A percentile compares a stretch with the other conserved stretches of the same genome.
Conservation (phyloP, 2,797 vertebrate genomes). For the Melanotaenia parkinsoni region DNA sequence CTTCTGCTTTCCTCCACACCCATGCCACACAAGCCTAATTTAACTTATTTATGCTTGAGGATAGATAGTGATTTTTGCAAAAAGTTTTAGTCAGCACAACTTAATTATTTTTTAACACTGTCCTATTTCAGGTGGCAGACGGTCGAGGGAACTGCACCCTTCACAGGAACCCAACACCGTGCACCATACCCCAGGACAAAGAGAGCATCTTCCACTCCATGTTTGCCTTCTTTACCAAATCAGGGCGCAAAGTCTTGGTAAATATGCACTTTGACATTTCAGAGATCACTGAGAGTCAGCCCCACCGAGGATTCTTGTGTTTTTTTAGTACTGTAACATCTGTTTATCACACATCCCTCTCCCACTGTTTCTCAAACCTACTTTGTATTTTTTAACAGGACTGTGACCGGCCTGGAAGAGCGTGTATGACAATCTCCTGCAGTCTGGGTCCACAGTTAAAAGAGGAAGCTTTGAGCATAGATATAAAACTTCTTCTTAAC, state of each 20-base stretch:
- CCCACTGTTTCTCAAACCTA: slow-evolving; percentile 11
- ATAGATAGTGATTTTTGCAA: not conserved
- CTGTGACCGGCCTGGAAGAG: slow-evolving; percentile 90
- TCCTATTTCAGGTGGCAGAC: slow-evolving; percentile 86
- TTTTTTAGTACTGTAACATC: slow-evolving; percentile 43
- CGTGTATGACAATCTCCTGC: slow-evolving; percentile 91
- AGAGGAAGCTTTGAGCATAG: slow-evolving; percentile 90
- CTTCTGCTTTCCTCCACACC: not conserved
- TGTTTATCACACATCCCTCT: slow-evolving; percentile 45
- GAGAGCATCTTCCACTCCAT: slow-evolving; percentile 98
- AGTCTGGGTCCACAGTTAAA: slow-evolving; percentile 89
- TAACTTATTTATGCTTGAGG: not conserved
- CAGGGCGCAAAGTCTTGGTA: slow-evolving; percentile 97
- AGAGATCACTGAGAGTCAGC: slow-evolving; percentile 37
- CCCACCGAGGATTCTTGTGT: slow-evolving; percentile 27
- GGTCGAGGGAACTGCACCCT: slow-evolving; percentile 92
- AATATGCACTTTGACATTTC: slow-evolving; percentile 67
- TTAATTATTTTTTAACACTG: not conserved
- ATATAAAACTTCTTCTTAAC: slow-evolving; percentile 92
- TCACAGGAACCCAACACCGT: slow-evolving; percentile 90
- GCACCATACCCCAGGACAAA: slow-evolving; percentile 91
- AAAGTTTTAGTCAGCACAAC: not conserved
- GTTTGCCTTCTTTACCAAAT: slow-evolving; percentile 97
- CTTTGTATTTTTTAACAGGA: slow-evolving; percentile 80
- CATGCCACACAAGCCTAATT: slow-evolving; percentile 1